Base-by-base conservation (phyloP, 2,797 vertebrate species). In the Sardinella longiceps region DNA sequence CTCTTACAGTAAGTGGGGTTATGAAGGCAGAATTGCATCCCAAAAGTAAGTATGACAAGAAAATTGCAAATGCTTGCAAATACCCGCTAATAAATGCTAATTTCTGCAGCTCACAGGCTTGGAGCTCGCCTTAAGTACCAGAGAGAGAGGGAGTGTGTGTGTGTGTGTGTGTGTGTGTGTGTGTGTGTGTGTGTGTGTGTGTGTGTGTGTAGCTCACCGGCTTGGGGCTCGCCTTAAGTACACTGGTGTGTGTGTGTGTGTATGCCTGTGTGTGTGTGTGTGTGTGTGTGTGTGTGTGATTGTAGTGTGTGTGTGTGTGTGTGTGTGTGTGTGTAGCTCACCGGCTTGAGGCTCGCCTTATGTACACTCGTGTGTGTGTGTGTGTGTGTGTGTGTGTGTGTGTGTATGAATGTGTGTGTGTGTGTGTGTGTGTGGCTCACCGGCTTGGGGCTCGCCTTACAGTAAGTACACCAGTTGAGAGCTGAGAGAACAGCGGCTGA, bases 1-100 rank as follows among this genome's bases (percentile, higher is more conserved):
- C 33, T 70, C 30, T 70, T 70, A 33, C 14, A 14, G 30, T 50
- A 50, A 50, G 11, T 15, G 30, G 15, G 33, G 30, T 9, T 37
- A 15, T 18, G 66, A 74, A 66, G 60, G 23, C 28, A 56, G 53
- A 23, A 70, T 33, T 70, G 63, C 63, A 70, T 70, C 66, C 30
- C 0, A 20, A 74, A 74, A 74, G 33, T 74, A 39, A 37, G 66
- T 74, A 74, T 37, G 66, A 74, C 66, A 74, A 37, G 30, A 74
- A 74, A 74, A 74, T 74, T 74, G 66, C 66, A 74, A 74, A 74
- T 37, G 66, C 66, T 74, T 74, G 66, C 66, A 74, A 74, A 74
- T 74, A 74, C 66, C 66, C 66, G 30, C 30, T 74, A 74, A 74
- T 74, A 39, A 12, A 74, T 74, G 66, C 66, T 74, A 74, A 74